Evolutionary conservation across 2,113 vertebrate species (phyloP).

Genomic region (Strix aluco): DNA sequence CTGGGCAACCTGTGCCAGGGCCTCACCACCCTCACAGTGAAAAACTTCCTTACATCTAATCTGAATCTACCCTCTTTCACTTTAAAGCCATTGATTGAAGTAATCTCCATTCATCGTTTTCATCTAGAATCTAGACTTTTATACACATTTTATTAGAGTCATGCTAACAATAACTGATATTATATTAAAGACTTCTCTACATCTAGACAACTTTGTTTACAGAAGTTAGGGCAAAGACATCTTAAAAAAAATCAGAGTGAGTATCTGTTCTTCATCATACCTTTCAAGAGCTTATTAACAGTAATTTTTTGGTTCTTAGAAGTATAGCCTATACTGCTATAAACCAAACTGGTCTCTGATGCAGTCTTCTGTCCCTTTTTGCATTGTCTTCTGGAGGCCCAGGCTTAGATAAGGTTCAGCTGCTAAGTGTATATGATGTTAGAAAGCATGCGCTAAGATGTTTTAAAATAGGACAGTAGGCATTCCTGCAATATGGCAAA

Average conservation of each 20-base stretch:
- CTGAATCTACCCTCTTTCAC: no score
- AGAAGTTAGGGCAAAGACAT: neutral
- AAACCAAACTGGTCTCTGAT: neutral
- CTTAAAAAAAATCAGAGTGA: neutral
- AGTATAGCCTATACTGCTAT: neutral
- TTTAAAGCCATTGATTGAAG: neutral
- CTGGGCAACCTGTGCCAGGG: no score
- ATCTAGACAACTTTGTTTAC: neutral
- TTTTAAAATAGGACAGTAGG: constrained; percentile 10
- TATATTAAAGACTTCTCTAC: neutral
- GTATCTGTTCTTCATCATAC: neutral
- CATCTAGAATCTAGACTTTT: neutral
- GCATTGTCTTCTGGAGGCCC: neutral
- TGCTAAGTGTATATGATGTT: neutral
- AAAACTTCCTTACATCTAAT: no score
- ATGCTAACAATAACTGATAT: neutral
- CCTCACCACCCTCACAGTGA: no score
- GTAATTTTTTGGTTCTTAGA: neutral
- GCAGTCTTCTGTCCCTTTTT: neutral
- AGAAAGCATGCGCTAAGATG: neutral
- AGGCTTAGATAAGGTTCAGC: neutral
- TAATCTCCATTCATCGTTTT: neutral
- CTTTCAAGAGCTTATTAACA: neutral
- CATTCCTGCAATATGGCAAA: neutral
- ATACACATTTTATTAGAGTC: neutral